Conservation (phyloP, 2,888 invertebrate species). For the Punctoribates punctum region DNA sequence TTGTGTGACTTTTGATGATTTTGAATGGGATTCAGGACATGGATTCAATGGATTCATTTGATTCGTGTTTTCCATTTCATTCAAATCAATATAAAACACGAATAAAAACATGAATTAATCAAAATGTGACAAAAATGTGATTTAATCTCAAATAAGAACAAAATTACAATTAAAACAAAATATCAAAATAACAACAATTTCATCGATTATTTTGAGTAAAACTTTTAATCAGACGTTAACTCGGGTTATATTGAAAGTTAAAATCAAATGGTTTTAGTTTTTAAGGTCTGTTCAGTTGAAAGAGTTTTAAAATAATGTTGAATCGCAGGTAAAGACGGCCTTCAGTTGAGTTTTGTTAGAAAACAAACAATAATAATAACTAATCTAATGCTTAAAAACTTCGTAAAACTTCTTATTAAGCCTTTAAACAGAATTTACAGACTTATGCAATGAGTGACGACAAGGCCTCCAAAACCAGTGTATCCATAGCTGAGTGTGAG, state of each 20-base stretch:
- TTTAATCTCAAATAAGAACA: too few species aligned
- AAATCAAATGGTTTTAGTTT: background rate
- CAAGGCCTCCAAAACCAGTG: conserved; percentile 37
- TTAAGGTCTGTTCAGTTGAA: conserved; percentile 22
- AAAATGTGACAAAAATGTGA: too few species aligned
- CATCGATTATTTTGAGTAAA: too few species aligned
- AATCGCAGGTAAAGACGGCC: conserved; percentile 19
- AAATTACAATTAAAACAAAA: too few species aligned
- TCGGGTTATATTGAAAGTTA: background rate
- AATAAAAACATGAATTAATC: too few species aligned
- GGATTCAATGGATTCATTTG: too few species aligned
- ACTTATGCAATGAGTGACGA: conserved; percentile 26
- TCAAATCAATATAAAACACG: too few species aligned
- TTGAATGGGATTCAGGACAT: conserved; percentile 1
- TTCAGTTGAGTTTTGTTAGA: conserved; percentile 26
- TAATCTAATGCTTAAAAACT: conserved; percentile 17
- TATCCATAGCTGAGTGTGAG: conserved; percentile 10
- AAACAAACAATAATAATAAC: conserved; percentile 26
- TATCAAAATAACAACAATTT: too few species aligned
- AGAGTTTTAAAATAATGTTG: conserved; percentile 1
- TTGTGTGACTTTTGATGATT: too few species aligned
- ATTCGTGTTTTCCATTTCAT: too few species aligned
- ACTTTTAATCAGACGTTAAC: conserved; percentile 13
- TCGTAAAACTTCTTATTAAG: background rate
- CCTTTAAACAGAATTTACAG: background rate